Conservation (phyloP, 2,797 vertebrate species). For the Glossophaga mutica region DNA sequence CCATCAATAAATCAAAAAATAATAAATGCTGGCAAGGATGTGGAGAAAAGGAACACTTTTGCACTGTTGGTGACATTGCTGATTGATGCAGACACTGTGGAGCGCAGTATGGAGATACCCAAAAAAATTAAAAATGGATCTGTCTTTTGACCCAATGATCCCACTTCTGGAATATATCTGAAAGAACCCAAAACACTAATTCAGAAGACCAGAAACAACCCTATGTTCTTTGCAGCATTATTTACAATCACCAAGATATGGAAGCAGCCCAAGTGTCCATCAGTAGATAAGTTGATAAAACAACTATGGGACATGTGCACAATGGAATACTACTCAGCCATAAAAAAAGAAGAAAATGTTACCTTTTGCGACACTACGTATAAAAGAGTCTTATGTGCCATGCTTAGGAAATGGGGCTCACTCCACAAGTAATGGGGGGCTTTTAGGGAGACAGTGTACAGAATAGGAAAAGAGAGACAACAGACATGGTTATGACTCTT, state of each 20-base stretch:
- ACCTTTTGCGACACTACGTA: too few species aligned
- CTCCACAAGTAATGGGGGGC: not conserved
- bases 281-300: too few species aligned
- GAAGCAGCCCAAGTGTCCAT: too few species aligned
- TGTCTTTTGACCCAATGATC: too few species aligned
- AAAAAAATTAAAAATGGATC: not conserved
- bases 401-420: not conserved
- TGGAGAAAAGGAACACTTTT: not conserved
- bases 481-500: not conserved
- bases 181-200: too few species aligned
- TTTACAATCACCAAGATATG: too few species aligned
- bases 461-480: not conserved
- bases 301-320: too few species aligned
- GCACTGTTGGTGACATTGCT: not conserved
- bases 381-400: not conserved
- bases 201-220: too few species aligned
- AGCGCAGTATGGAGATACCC: not conserved
- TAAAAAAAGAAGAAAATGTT: too few species aligned
- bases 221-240: too few species aligned
- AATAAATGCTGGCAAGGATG: not conserved
- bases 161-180: too few species aligned
- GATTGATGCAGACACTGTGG: not conserved
- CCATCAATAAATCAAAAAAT: not conserved
- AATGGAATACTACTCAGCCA: too few species aligned
- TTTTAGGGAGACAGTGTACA: not conserved